Evolutionary conservation across 2,113 vertebrate genomes (phyloP).

Genomic region (Ovibos moschatus): DNA sequence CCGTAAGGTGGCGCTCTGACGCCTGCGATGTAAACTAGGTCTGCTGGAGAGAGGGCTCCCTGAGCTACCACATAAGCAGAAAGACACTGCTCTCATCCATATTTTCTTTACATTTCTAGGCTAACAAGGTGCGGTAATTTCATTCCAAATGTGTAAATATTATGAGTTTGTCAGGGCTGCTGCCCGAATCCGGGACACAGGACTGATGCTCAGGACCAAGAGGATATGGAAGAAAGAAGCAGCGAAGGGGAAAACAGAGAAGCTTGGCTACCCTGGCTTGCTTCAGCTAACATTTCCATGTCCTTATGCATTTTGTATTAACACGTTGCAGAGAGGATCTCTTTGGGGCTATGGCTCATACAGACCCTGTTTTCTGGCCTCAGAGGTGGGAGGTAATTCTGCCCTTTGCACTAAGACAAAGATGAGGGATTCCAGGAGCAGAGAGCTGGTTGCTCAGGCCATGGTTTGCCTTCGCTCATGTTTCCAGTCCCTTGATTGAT

Average conservation of each 20-base stretch:
- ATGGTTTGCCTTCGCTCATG: neutral
- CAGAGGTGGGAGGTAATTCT: neutral
- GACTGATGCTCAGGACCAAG: neutral
- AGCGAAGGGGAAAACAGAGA: neutral
- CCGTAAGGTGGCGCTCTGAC: conserved; percentile 82
- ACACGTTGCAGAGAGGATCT: conserved; percentile 50
- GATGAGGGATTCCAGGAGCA: neutral
- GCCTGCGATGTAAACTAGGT: conserved; percentile 59
- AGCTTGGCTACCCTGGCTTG: conserved; percentile 2
- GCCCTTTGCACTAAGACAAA: neutral
- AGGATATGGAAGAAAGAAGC: neutral
- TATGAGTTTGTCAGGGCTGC: conserved; percentile 55
- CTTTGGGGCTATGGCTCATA: neutral
- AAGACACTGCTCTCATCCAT: conserved; percentile 48
- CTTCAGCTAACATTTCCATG: neutral
- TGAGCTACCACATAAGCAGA: conserved; percentile 38
- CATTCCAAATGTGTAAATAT: conserved; percentile 70
- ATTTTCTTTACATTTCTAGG: conserved; percentile 60
- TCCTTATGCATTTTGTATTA: conserved; percentile 29
- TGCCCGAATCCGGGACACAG: conserved; percentile 51
- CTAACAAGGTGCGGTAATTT: conserved; percentile 59
- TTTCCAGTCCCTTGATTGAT: neutral
- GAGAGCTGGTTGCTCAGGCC: neutral
- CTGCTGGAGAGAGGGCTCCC: neutral
- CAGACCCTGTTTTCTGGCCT: neutral